Evolutionary conservation across 2,888 invertebrate species (phyloP).

Genomic region (Agonopterix heracliana): DNA sequence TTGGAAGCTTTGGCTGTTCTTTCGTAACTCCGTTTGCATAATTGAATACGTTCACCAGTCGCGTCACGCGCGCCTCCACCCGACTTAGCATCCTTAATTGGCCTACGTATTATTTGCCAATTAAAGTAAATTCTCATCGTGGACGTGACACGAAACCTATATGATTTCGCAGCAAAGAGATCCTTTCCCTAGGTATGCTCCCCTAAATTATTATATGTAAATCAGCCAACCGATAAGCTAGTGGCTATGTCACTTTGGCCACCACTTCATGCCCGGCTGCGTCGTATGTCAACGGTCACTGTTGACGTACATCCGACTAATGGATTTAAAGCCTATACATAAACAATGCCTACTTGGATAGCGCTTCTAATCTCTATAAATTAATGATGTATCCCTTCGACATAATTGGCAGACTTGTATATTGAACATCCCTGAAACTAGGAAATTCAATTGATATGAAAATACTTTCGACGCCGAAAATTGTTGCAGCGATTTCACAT

Average conservation of each 20-base stretch:
- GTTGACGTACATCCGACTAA: constrained; percentile 33
- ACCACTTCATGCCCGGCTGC: constrained; percentile 21
- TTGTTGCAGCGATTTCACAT: constrained; percentile 31
- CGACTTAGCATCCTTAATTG: constrained; percentile 76
- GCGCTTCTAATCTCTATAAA: constrained; percentile 20
- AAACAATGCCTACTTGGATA: constrained; percentile 27
- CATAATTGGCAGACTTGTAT: not conserved
- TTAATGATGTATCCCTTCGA: constrained; percentile 11
- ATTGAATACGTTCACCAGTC: constrained; percentile 71
- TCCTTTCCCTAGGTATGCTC: constrained; percentile 37
- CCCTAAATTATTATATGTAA: constrained; percentile 43
- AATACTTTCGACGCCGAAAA: no score
- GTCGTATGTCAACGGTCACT: constrained; percentile 24
- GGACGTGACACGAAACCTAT: constrained; percentile 70
- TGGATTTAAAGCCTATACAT: constrained; percentile 21
- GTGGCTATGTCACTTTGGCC: constrained; percentile 6
- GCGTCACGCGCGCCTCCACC: constrained; percentile 69
- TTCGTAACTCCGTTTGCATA: constrained; percentile 68
- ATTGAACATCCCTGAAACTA: no score
- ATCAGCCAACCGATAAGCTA: constrained; percentile 26
- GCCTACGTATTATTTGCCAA: constrained; percentile 77
- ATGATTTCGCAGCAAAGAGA: constrained; percentile 50
- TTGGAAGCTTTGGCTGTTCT: constrained; percentile 45
- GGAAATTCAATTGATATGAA: not conserved
- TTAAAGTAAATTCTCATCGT: constrained; percentile 75